Conservation (phyloP, 2,888 invertebrate species). For the Pandemis heparana region DNA sequence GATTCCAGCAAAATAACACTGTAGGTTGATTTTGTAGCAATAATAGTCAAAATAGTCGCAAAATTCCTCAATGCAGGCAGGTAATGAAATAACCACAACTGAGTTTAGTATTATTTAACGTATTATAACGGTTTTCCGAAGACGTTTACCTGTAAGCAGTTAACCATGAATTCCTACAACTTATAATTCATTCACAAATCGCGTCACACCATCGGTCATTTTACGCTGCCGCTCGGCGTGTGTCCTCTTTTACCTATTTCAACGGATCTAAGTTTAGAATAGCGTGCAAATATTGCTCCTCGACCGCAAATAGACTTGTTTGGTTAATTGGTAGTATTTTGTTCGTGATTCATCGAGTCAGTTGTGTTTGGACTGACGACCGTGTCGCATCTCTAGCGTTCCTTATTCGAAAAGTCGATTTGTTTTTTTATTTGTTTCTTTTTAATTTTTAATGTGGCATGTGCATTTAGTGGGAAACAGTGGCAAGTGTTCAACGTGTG, state of each 20-base stretch:
- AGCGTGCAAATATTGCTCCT: slow-evolving; percentile 21
- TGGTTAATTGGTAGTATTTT: slow-evolving; percentile 81
- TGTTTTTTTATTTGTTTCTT: slow-evolving; percentile 59
- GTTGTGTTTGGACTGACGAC: slow-evolving; percentile 65
- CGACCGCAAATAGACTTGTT: slow-evolving; percentile 41
- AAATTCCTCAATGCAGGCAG: background rate
- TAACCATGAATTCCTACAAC: slow-evolving; percentile 33
- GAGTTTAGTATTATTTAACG: background rate
- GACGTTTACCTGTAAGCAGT: slow-evolving; percentile 18
- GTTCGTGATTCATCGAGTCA: slow-evolving; percentile 79
- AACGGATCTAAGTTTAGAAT: slow-evolving; percentile 20
- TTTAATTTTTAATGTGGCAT: slow-evolving; percentile 63
- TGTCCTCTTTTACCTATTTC: slow-evolving; percentile 31
- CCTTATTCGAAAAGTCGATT: slow-evolving; percentile 36
- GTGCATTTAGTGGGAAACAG: slow-evolving; percentile 55
- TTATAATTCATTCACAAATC: slow-evolving; percentile 42
- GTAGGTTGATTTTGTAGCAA: background rate
- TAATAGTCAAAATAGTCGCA: background rate
- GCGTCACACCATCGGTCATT: slow-evolving; percentile 32
- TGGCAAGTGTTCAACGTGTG: slow-evolving; percentile 55
- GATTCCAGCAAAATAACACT: no score
- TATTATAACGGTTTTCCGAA: slow-evolving; percentile 10
- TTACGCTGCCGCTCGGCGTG: slow-evolving; percentile 14
- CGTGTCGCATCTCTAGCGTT: slow-evolving; percentile 40
- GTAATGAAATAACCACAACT: no score